Conservation (phyloP, 2,888 invertebrate genomes). For the Herminia tarsipennalis region DNA sequence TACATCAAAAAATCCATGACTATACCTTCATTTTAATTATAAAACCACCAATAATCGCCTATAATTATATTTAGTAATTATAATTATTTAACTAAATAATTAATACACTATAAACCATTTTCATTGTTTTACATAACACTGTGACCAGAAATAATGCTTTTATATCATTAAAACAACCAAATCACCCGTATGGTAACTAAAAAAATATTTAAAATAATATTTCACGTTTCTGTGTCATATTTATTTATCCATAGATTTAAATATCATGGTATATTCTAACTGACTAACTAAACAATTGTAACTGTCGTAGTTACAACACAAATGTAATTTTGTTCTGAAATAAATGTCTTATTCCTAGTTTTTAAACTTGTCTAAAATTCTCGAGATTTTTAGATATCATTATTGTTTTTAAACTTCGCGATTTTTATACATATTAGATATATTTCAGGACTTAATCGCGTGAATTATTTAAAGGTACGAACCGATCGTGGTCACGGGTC, state of each 20-base stretch:
- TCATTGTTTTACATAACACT: slow-evolving; percentile 20
- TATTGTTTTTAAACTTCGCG: too few relatives aligned
- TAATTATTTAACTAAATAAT: slow-evolving; percentile 1
- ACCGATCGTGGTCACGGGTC: too few relatives aligned
- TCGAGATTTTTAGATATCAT: too few relatives aligned
- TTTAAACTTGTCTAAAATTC: too few relatives aligned
- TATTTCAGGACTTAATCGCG: too few relatives aligned
- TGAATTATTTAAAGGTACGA: too few relatives aligned
- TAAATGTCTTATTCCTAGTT: too few relatives aligned
- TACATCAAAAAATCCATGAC: slow-evolving; percentile 4
- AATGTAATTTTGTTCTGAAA: too few relatives aligned
- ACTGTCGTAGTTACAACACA: too few relatives aligned
- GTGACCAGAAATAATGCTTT: slow-evolving; percentile 24
- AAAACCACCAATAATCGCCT: slow-evolving; percentile 2
- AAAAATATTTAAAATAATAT: slow-evolving; percentile 3
- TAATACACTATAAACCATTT: slow-evolving; percentile 36
- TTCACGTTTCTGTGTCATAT: background rate
- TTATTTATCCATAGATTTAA: background rate
- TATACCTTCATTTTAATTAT: background rate
- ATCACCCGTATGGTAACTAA: slow-evolving; percentile 43
- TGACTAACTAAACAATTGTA: too few relatives aligned
- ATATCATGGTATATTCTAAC: too few relatives aligned
- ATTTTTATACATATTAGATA: too few relatives aligned
- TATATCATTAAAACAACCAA: slow-evolving; percentile 29
- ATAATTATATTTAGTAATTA: background rate